phyloP scores from a whole-genome alignment of 2,888 invertebrate genomes.

The Malthinus flaveolus region DNA sequence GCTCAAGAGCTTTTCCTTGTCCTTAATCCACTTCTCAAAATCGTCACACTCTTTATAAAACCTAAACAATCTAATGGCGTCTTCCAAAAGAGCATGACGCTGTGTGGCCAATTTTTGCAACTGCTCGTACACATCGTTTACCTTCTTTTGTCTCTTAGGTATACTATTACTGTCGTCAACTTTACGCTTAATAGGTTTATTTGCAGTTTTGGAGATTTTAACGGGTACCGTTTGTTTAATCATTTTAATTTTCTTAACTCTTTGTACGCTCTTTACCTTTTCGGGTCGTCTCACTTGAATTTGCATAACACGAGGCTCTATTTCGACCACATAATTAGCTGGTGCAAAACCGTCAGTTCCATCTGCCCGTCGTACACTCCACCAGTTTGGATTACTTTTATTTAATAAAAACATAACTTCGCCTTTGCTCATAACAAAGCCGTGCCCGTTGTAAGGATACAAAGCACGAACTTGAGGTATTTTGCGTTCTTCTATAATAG shows the following conservation, averaged over 20 bases:
- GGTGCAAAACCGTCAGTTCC: slow-evolving; percentile 97
- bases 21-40: slow-evolving; percentile 96
- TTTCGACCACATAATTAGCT: slow-evolving; percentile 92
- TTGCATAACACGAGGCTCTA: slow-evolving; percentile 83
- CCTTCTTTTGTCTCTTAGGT: slow-evolving; percentile 75
- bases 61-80: slow-evolving; percentile 88
- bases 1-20: slow-evolving; percentile 86
- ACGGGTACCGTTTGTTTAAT: slow-evolving; percentile 85
- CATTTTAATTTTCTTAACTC: slow-evolving; percentile 88
- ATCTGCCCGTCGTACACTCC: slow-evolving; percentile 91
- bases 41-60: slow-evolving; percentile 97
- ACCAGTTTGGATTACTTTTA: slow-evolving; percentile 98
- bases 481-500: slow-evolving; percentile 83
- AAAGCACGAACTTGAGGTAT: slow-evolving; percentile 86
- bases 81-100: slow-evolving; percentile 83
- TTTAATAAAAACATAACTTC: slow-evolving; percentile 89
- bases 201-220: slow-evolving; percentile 56
- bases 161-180: slow-evolving; percentile 73
- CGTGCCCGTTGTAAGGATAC: slow-evolving; percentile 91
- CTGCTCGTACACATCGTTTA: slow-evolving; percentile 81
- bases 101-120: slow-evolving; percentile 78
- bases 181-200: slow-evolving; percentile 52
- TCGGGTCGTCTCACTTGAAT: slow-evolving; percentile 83
- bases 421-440: slow-evolving; percentile 88
- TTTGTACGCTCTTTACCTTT: slow-evolving; percentile 79